These are phyloP conservation scores for Exephanes ischioxanthus DNA, from an alignment of 2,888 invertebrate genomes.

Conservation along the genomic window DNA sequence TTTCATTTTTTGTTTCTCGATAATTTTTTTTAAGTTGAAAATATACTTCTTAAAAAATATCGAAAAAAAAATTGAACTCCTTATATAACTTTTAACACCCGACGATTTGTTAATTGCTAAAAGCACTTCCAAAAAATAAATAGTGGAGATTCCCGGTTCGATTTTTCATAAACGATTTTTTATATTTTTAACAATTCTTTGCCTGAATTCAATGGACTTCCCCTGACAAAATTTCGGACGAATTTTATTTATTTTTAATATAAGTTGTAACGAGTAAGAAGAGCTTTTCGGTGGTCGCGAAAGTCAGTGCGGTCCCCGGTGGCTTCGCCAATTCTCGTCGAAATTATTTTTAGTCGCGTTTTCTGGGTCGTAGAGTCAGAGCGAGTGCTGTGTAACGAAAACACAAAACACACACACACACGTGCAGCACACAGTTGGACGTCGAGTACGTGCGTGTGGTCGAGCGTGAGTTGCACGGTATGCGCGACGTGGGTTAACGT, in stretches of 20 bases:
- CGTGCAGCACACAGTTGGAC: not conserved
- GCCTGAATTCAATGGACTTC: not conserved
- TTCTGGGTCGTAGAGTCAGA: slow-evolving; percentile 69
- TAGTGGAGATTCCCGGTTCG: too few relatives aligned
- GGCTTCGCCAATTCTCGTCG: slow-evolving; percentile 47
- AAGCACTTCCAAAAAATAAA: too few relatives aligned
- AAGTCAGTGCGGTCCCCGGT: slow-evolving; percentile 18
- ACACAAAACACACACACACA: not conserved
- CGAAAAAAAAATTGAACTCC: too few relatives aligned
- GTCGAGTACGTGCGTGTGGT: not conserved
- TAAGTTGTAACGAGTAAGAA: not conserved
- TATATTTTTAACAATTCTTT: not conserved
- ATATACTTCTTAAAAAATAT: too few relatives aligned
- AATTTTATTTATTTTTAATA: not conserved
- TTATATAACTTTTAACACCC: too few relatives aligned
- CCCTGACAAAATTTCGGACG: not conserved
- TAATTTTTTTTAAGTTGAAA: not conserved
- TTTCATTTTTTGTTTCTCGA: not conserved
- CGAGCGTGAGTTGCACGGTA: slow-evolving; percentile 10
- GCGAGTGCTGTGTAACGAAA: slow-evolving; percentile 29
- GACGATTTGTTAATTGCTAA: too few relatives aligned
- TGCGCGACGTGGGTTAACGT: slow-evolving; percentile 38
- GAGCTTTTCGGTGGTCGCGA: slow-evolving; percentile 32
- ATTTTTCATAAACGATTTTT: not conserved
- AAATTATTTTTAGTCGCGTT: slow-evolving; percentile 72